phyloP scores from a whole-genome alignment of 2,797 vertebrate species.

The Sebastes minor region DNA sequence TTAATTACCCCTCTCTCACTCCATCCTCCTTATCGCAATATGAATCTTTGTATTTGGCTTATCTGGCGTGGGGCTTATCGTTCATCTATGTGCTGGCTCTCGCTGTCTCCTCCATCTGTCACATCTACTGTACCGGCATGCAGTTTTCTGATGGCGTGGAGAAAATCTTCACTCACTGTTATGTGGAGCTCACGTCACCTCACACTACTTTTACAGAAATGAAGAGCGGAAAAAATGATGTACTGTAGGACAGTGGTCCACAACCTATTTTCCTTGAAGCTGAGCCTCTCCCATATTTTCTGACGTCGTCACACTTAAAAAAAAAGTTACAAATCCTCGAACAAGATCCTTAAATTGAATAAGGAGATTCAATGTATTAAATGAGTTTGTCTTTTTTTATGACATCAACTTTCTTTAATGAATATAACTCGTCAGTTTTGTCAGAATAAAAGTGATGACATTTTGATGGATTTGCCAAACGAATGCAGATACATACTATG shows the following conservation, averaged over 20 bases:
- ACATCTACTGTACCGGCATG: conserved; percentile 50
- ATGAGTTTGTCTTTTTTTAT: too few relatives aligned
- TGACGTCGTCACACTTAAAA: too few relatives aligned
- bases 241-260: not conserved
- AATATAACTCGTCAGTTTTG: too few relatives aligned
- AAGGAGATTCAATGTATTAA: too few relatives aligned
- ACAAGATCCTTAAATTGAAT: too few relatives aligned
- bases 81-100: conserved; percentile 36
- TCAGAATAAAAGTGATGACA: too few relatives aligned
- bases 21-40: conserved; percentile 7
- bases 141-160: conserved; percentile 2
- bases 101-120: conserved; percentile 41
- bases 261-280: too few relatives aligned
- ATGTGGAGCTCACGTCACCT: conserved; percentile 7
- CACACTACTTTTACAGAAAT: not conserved
- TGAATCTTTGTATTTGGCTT: conserved; percentile 47
- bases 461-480: too few relatives aligned
- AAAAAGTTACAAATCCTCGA: too few relatives aligned
- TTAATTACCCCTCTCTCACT: not conserved
- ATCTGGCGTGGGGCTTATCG: conserved; percentile 45
- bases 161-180: not conserved
- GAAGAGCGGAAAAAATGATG: not conserved
- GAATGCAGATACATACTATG: too few relatives aligned
- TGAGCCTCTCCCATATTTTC: too few relatives aligned
- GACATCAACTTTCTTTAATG: too few relatives aligned